Percentiles rank a stretch among this genome's conserved stretches.
Conservation (phyloP, 2,888 invertebrate genomes). For the Chrysopilus asiliformis region DNA sequence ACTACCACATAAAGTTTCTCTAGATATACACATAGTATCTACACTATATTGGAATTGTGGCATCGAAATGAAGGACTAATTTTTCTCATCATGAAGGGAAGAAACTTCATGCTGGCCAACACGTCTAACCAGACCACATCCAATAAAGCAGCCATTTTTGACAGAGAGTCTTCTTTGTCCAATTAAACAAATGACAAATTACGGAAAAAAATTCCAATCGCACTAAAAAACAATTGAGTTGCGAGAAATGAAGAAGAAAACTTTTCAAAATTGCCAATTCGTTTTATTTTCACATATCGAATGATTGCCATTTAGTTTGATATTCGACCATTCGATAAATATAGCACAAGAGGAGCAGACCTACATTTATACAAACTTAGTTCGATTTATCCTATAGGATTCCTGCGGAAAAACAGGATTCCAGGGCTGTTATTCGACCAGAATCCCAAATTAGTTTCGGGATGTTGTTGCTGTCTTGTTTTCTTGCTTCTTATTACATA, state of each 20-base stretch:
- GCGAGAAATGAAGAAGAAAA: conserved; percentile 6
- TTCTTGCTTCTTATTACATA: background rate
- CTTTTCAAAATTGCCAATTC: conserved; percentile 3
- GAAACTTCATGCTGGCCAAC: too few relatives aligned
- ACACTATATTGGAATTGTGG: too few relatives aligned
- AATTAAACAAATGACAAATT: conserved; percentile 14
- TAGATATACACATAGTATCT: too few relatives aligned
- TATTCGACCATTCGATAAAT: background rate
- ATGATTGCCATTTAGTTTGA: background rate
- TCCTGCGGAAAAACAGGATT: conserved; percentile 8
- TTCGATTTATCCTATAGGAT: conserved; percentile 1
- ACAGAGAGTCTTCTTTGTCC: conserved; percentile 8
- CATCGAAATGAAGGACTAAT: too few relatives aligned
- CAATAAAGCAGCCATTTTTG: conserved; percentile 10
- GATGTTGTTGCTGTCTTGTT: conserved; percentile 2
- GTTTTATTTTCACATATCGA: background rate
- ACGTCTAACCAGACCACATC: too few relatives aligned
- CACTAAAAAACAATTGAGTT: conserved; percentile 1
- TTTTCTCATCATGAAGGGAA: too few relatives aligned
- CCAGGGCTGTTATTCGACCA: conserved; percentile 9
- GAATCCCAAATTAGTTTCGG: conserved; percentile 12
- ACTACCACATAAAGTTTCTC: too few relatives aligned
- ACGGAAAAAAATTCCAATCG: conserved; percentile 9
- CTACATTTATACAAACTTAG: background rate
- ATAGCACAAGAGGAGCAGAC: background rate